Evolutionary conservation across 2,888 invertebrate genomes (phyloP).

Genomic region (Pinctada fucata): DNA sequence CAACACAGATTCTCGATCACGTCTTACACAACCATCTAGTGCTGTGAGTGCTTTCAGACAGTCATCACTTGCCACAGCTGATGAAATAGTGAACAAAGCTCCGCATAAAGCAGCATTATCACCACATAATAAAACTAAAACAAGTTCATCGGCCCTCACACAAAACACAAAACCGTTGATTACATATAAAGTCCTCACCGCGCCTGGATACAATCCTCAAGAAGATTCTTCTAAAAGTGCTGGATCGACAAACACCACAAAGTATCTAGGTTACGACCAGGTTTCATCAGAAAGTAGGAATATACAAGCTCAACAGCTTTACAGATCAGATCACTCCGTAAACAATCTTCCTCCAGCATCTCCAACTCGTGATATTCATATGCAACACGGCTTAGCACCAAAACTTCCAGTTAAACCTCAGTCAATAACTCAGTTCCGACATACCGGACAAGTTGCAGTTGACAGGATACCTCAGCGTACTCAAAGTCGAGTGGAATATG

Average conservation of each 20-base stretch:
- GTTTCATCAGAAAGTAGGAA: not conserved
- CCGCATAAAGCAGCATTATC: not conserved
- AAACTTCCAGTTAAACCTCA: not conserved
- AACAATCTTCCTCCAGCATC: not conserved
- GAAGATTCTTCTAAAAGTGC: not conserved
- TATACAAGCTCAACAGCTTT: not conserved
- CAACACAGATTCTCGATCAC: too few species aligned
- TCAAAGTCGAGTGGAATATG: too few species aligned
- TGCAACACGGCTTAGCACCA: not conserved
- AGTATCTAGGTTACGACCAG: not conserved
- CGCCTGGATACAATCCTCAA: not conserved
- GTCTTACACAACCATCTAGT: too few species aligned
- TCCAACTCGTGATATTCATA: not conserved
- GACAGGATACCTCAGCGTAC: too few species aligned
- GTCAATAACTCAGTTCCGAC: not conserved
- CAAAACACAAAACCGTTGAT: not conserved
- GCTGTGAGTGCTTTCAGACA: not conserved
- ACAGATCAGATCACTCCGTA: not conserved
- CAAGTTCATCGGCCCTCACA: not conserved
- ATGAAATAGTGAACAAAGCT: not conserved
- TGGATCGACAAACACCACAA: not conserved
- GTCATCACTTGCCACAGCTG: not conserved
- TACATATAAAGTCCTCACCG: not conserved
- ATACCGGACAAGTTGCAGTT: not conserved
- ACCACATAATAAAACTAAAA: not conserved